Base-by-base conservation (phyloP, 30 jellyfish, hydroid and myxozoan genomes). In the Aurelia aurita region DNA sequence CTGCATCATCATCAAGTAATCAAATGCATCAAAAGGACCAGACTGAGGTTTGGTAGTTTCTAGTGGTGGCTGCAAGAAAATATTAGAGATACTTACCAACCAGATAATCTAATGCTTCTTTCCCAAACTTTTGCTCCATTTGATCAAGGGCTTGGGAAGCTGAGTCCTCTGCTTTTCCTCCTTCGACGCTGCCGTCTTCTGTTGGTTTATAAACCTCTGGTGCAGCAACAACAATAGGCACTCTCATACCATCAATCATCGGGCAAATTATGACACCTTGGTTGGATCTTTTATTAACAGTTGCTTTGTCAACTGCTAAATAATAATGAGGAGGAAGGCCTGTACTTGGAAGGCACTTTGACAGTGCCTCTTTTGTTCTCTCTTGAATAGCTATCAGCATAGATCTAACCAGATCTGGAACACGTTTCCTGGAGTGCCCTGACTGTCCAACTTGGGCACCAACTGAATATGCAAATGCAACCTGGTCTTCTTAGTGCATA, bases 281-380 rank as follows among this genome's bases (percentile, higher is more conserved):
- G 34, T 61, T 61, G 34, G 74, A 61, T 61, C 74, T 61, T 23
- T 61, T 61, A 61, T 61, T 61, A 15, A 61, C 74, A 0, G 74
- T 61, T 61, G 74, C 74, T 23, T 61, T 61, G 34, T 61, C 74
- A 61, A 61, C 74, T 15, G 74, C 74, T 23, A 61, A 61, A 61
- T 61, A 61, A 61, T 61, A 61, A 61, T 61, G 74, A 61, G 74
- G 74, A 61, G 74, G 74, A 61, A 61, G 74, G 45, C 74, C 74
- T 61, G 74, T 61, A 61, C 74, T 61, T 61, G 27, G 74, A 23
- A 61, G 74, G 34, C 74, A 61, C 34, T 12, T 61, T 23, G 3
- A 23, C 74, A 61, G 27, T 15, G 34, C 74, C 34, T 61, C 74
- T 23, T 61, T 61, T 61, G 74, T 23, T 61, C 6, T 61, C 34